Conservation (phyloP, 92 coral and sea anemone genomes). For the Heteractis magnifica region DNA sequence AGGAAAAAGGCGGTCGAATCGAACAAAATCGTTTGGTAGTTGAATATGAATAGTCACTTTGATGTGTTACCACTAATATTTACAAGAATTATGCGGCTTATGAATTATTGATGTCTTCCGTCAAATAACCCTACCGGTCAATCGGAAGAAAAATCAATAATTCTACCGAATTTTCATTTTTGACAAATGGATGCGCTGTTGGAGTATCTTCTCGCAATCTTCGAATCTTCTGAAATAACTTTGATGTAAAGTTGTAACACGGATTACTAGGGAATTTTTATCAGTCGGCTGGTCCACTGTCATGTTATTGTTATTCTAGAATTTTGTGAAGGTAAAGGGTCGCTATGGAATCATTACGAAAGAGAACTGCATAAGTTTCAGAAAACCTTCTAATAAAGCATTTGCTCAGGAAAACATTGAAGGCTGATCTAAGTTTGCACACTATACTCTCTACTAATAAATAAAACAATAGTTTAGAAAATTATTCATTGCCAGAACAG, state of each 20-base stretch:
- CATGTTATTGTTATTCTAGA: not conserved
- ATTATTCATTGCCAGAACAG: not conserved
- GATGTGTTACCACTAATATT: not conserved
- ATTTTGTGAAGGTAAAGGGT: not conserved
- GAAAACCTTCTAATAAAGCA: not conserved
- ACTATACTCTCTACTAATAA: not conserved
- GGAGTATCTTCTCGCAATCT: not conserved
- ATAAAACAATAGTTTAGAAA: not conserved
- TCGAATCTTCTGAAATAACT: not conserved
- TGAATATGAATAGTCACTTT: not conserved
- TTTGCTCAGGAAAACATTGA: not conserved
- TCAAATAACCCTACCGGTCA: constrained; percentile 2
- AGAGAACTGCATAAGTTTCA: not conserved
- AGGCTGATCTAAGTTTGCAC: not conserved
- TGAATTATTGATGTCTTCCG: not conserved
- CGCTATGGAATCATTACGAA: not conserved
- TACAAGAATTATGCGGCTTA: not conserved
- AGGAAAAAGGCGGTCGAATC: not conserved
- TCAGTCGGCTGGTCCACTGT: not conserved
- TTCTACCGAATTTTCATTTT: not conserved
- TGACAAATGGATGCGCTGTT: not conserved
- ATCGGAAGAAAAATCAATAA: not conserved
- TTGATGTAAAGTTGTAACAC: not conserved
- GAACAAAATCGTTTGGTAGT: too few relatives aligned
- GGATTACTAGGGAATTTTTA: not conserved